phyloP scores from a whole-genome alignment of 2,888 invertebrate species.

The Cremastinae sp. region DNA sequence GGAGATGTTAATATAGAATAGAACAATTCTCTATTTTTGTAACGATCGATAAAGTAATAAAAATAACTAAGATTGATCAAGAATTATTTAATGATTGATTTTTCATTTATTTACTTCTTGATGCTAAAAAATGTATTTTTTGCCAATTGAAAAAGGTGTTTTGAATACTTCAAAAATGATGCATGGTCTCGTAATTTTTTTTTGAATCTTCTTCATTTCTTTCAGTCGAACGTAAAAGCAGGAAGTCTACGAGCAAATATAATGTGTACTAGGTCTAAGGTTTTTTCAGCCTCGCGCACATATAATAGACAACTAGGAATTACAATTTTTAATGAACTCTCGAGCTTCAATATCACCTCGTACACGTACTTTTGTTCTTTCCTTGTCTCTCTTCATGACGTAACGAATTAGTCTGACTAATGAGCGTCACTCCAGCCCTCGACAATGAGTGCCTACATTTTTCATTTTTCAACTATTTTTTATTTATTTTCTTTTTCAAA shows the following conservation, averaged over 20 bases:
- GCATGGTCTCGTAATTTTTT: too few relatives aligned
- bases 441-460: background rate
- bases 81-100: background rate
- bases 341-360: constrained; percentile 5
- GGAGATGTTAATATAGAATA: background rate
- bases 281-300: constrained; percentile 7
- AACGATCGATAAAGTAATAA: constrained; percentile 20
- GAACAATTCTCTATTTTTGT: constrained; percentile 15
- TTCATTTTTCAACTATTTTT: background rate
- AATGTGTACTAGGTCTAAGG: background rate
- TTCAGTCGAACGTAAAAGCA: background rate
- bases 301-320: constrained; percentile 41
- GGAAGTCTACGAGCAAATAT: constrained; percentile 15
- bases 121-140: too few relatives aligned
- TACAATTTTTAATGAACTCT: constrained; percentile 47
- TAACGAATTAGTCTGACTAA: constrained; percentile 26
- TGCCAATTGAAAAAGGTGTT: too few relatives aligned
- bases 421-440: background rate
- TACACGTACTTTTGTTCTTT: constrained; percentile 17
- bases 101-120: background rate
- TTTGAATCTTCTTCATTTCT: constrained; percentile 14
- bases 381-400: constrained; percentile 3
- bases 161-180: too few relatives aligned
- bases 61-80: background rate
- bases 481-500: too few relatives aligned